Conservation (phyloP, 2,888 invertebrate genomes). For the Anoncus sp. region DNA sequence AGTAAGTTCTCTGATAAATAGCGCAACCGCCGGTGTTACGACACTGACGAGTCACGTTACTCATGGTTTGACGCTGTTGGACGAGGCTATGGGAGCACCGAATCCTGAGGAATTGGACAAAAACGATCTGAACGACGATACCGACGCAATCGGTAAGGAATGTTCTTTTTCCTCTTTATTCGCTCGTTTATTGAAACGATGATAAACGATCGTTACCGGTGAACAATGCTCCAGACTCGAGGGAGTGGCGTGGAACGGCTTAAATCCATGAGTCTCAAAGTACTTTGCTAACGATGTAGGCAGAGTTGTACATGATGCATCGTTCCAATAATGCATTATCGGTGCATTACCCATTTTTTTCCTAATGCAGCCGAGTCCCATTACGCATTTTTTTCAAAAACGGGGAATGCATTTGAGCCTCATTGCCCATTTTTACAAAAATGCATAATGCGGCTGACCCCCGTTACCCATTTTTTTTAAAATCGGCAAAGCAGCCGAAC, state of each 20-base stretch:
- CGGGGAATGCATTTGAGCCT: too few species aligned
- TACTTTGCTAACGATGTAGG: too few species aligned
- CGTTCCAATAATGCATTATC: too few species aligned
- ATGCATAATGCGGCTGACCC: too few species aligned
- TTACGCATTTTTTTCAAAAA: too few species aligned
- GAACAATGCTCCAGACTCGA: too few species aligned
- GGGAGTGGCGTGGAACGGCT: too few species aligned
- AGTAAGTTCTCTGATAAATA: conserved; percentile 89
- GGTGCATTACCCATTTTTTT: conserved; percentile 66
- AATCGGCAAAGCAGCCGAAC: too few species aligned
- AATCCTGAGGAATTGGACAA: conserved; percentile 91
- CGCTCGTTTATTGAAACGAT: conserved; percentile 23
- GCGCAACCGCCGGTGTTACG: conserved; percentile 90
- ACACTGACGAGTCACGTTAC: conserved; percentile 93
- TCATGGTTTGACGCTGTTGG: conserved; percentile 91
- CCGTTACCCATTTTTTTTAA: too few species aligned
- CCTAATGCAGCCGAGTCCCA: too few species aligned
- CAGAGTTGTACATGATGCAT: conserved; percentile 49
- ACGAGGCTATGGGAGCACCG: conserved; percentile 93
- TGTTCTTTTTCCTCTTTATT: neutral
- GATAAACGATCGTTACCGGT: neutral
- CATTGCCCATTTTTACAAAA: too few species aligned
- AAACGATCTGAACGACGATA: conserved; percentile 61
- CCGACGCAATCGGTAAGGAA: conserved; percentile 55
- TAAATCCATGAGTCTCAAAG: too few species aligned